These are phyloP conservation scores for Actinostola sp. DNA, from an alignment of 92 coral and sea anemone genomes.

Conservation along the genomic window DNA sequence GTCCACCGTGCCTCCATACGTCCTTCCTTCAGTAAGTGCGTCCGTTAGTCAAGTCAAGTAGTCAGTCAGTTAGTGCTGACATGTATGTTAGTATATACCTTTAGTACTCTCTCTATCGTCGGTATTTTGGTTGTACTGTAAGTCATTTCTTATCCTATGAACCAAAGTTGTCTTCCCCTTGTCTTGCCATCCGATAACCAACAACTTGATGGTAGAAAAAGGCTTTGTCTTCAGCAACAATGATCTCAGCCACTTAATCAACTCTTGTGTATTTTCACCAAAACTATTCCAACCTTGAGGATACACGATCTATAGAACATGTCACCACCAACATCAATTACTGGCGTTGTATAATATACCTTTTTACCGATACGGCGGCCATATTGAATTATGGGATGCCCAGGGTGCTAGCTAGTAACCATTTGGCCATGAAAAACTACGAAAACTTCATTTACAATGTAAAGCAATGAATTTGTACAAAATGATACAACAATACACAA, in stretches of 20 bases:
- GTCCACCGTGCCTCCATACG: no score
- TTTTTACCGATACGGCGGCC: no score
- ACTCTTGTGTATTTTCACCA: constrained; percentile 19
- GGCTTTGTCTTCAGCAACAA: constrained; percentile 36
- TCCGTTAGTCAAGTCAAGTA: no score
- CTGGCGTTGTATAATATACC: no score
- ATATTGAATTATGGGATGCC: no score
- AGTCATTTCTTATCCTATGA: constrained; percentile 53
- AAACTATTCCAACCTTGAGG: constrained; percentile 44
- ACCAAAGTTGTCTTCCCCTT: constrained; percentile 77
- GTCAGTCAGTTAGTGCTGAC: background rate
- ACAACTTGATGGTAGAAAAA: constrained; percentile 51
- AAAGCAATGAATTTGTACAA: no score
- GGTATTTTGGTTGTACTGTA: constrained; percentile 19
- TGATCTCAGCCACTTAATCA: constrained; percentile 44
- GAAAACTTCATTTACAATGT: no score
- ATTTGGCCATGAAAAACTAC: no score
- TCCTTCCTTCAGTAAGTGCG: no score
- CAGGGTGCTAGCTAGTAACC: no score
- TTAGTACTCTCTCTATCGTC: constrained; percentile 49
- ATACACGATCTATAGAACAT: constrained; percentile 47
- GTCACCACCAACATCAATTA: no score
- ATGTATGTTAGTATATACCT: constrained; percentile 42
- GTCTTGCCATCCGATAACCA: constrained; percentile 69
- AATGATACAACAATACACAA: no score